Percentiles rank a stretch among this genome's conserved stretches.
Evolutionary conservation across 1,140 invertebrate genomes (phyloP).

Genomic region (Mercenaria mercenaria): DNA sequence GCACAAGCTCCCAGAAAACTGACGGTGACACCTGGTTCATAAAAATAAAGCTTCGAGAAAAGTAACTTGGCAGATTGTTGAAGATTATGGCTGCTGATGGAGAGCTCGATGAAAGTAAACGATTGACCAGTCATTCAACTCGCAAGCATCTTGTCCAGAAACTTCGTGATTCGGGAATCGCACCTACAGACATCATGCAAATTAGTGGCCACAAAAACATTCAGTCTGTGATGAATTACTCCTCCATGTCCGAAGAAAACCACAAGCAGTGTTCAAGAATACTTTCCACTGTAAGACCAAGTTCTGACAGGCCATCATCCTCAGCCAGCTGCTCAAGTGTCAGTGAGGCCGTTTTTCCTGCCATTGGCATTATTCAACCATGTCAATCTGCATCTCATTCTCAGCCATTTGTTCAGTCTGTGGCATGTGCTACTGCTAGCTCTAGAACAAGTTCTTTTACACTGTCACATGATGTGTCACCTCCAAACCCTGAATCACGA

Average conservation of each 20-base stretch:
- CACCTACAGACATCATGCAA: constrained; percentile 21
- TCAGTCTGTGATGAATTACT: constrained; percentile 21
- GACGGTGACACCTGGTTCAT: constrained; percentile 21
- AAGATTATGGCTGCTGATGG: neutral
- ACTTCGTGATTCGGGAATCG: neutral
- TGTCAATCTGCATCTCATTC: too few species aligned
- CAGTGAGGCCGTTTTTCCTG: too few species aligned
- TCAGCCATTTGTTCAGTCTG: too few species aligned
- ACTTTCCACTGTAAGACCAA: neutral
- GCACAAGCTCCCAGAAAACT: neutral
- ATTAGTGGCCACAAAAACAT: constrained; percentile 40
- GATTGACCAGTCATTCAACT: neutral
- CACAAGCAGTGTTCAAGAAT: neutral
- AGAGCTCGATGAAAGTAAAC: neutral
- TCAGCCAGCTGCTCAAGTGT: too few species aligned
- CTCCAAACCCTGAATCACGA: too few species aligned
- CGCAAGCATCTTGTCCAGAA: constrained; percentile 23
- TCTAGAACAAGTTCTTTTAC: too few species aligned
- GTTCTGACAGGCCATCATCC: too few species aligned
- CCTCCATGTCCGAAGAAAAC: neutral
- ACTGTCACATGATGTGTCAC: too few species aligned
- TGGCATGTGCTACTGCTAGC: too few species aligned
- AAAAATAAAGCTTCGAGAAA: neutral
- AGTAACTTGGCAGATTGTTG: neutral
- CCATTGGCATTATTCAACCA: too few species aligned